Conservation (phyloP, 2,888 invertebrate genomes). For the Lagria hirta region DNA sequence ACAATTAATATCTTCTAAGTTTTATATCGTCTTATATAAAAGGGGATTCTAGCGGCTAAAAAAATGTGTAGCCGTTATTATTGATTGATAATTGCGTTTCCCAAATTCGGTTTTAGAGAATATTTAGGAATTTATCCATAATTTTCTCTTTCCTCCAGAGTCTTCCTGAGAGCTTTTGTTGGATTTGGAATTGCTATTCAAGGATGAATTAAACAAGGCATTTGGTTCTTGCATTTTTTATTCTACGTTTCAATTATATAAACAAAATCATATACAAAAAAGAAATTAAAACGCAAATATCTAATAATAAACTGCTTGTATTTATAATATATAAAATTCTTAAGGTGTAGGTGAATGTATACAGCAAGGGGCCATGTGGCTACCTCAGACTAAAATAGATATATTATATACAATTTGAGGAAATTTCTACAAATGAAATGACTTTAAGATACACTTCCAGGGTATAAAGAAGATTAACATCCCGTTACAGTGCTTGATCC, state of each 20-base stretch:
- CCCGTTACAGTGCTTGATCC: constrained; percentile 58
- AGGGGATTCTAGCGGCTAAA: no score
- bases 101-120: no score
- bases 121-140: no score
- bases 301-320: constrained; percentile 47
- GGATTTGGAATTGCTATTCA: no score
- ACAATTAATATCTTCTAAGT: no score
- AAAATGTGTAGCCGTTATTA: no score
- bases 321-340: constrained; percentile 49
- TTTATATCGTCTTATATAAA: no score
- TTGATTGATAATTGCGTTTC: no score
- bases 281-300: constrained; percentile 42
- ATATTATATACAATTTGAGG: constrained; percentile 52
- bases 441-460: constrained; percentile 46
- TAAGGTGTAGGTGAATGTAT: constrained; percentile 54
- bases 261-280: constrained; percentile 39
- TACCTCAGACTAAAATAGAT: constrained; percentile 49
- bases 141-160: no score
- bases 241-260: constrained; percentile 4
- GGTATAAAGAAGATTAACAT: constrained; percentile 43
- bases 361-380: constrained; percentile 54
- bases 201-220: no score
- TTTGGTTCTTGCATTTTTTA: no score
- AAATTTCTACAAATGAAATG: constrained; percentile 50
- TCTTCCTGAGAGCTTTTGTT: no score